A percentile compares a stretch with the other conserved stretches of the same genome.
Conservation (phyloP, 1,140 invertebrate species). For the Drosophila pectinifera region DNA sequence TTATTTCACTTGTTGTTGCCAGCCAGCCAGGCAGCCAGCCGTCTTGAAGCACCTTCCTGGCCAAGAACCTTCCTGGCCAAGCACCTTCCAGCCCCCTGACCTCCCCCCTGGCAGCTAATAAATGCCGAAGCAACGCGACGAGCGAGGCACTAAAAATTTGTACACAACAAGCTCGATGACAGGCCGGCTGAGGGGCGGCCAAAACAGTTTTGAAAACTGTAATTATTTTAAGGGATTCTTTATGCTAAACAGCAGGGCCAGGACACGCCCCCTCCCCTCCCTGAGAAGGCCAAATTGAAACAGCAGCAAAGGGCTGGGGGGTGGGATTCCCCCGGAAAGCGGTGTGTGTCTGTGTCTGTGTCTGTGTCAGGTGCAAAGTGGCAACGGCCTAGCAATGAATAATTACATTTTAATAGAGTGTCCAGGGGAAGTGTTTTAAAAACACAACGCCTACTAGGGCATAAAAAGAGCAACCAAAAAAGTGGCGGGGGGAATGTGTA, state of each 20-base stretch:
- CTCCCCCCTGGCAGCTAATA: constrained; percentile 54
- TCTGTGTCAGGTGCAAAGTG: constrained; percentile 69
- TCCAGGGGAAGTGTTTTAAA: constrained; percentile 67
- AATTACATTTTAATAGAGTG: constrained; percentile 82
- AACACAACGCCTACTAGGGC: constrained; percentile 48
- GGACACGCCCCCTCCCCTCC: no score
- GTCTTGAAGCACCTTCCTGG: not conserved
- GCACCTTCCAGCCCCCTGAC: no score
- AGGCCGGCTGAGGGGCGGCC: constrained; percentile 8
- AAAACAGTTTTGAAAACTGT: constrained; percentile 67
- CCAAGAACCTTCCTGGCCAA: no score
- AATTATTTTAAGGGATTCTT: constrained; percentile 81
- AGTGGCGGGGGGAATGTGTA: not conserved
- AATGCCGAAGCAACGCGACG: constrained; percentile 66
- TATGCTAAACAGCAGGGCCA: constrained; percentile 65
- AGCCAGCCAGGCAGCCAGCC: not conserved
- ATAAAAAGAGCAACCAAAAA: not conserved
- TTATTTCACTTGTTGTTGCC: constrained; percentile 76
- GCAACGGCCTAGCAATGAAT: constrained; percentile 76
- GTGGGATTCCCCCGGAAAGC: constrained; percentile 1
- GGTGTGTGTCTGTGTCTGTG: not conserved
- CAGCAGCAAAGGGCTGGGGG: constrained; percentile 11
- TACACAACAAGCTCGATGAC: constrained; percentile 54
- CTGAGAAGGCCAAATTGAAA: constrained; percentile 52
- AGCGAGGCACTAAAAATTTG: constrained; percentile 74